Evolutionary conservation across 2,888 invertebrate genomes (phyloP), one percentile per base, ranked within the genome.

Genomic region (Steinernema scapterisci): DNA sequence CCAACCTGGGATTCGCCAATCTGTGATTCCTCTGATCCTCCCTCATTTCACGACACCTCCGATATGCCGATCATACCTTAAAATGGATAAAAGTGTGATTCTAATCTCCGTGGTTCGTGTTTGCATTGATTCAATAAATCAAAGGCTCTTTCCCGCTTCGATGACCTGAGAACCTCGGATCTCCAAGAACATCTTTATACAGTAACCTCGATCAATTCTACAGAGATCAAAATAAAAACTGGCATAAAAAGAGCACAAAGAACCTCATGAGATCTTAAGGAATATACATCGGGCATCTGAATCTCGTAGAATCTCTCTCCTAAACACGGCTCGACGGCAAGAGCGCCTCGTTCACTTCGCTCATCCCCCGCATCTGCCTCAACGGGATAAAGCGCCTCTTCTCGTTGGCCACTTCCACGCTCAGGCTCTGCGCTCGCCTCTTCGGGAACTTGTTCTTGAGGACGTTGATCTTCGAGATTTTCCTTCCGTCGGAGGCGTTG

Each of bases 291-390:
- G 38, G 38, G 38, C 38, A 38, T n/a, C n/a, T n/a, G n/a, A n/a
- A n/a, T n/a, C n/a, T n/a, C n/a, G n/a, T n/a, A 38, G 38, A 38
- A 38, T 38, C 38, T 38, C 38, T 38, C 38, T n/a, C n/a, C 54
- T 23, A 63, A 16, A 31, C 63, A 25, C n/a, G 16, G 31, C 5
- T 63, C 9, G 31, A 27, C 31, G 63, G 63, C 38, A 63, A n/a
- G 13, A 63, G 63, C 5, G 63, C 27, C 25, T 63, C 63, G 63
- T 63, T 63, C 16, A 63, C 63, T 31, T 31, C 63, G 63, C 63
- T 63, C 63, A 63, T 63, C 16, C 63, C 63, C 9, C 63, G 27
- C 63, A 63, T 63, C 31, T 63, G 9, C 25, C 63, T 63, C 16
- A 63, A 31, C 27, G 63, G 63, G 16, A 63, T 27, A 9, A 38